Percentiles rank a stretch among this genome's conserved stretches.
Evolutionary conservation across 2,113 vertebrate genomes (phyloP).

Genomic region (Anarhynchus alexandrinus): DNA sequence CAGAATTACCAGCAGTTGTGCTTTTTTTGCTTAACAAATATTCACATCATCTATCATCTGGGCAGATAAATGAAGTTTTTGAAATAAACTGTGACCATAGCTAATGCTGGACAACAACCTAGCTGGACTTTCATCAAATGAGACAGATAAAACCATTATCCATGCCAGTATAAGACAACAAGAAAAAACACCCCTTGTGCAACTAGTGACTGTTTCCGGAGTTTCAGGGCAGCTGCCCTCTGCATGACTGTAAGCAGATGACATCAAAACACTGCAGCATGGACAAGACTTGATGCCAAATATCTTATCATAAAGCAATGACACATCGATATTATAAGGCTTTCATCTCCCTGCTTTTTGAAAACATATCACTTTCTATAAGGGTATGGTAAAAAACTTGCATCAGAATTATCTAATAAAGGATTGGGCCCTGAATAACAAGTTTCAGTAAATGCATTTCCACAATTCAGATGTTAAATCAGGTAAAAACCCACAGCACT

Average conservation of each 20-base stretch:
- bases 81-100: not conserved
- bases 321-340: not conserved
- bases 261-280: not conserved
- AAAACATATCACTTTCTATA: not conserved
- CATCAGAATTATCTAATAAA: not conserved
- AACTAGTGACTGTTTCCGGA: not conserved
- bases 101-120: not conserved
- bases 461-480: not conserved
- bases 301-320: not conserved
- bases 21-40: not conserved
- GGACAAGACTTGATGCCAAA: not conserved
- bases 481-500: not conserved
- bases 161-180: not conserved
- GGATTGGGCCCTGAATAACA: not conserved
- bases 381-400: not conserved
- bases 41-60: not conserved
- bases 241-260: not conserved
- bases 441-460: not conserved
- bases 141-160: not conserved
- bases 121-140: not conserved
- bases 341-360: not conserved
- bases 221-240: not conserved
- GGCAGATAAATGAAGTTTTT: not conserved
- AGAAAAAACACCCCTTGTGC: not conserved
- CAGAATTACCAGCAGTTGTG: not conserved